These are phyloP conservation scores for Drosophila histrio DNA, from an alignment of 2,888 invertebrate genomes.

Conservation along the genomic window DNA sequence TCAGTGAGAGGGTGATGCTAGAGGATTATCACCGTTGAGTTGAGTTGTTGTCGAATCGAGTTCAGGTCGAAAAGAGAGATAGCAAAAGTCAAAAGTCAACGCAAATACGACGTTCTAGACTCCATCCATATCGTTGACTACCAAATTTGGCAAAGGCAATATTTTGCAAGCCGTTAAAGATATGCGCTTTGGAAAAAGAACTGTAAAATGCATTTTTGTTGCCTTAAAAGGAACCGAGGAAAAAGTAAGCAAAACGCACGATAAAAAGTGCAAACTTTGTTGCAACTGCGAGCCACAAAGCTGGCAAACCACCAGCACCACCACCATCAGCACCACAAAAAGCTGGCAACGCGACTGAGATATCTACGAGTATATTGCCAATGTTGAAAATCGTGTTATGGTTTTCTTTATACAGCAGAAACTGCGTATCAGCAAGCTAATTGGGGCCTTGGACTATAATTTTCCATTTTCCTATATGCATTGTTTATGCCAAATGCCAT, in stretches of 20 bases:
- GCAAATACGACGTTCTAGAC: slow-evolving; percentile 40
- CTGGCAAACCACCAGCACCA: not conserved
- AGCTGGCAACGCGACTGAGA: not conserved
- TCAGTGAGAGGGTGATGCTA: slow-evolving; percentile 39
- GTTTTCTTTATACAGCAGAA: slow-evolving; percentile 16
- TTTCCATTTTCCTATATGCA: slow-evolving; percentile 37
- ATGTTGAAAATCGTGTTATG: slow-evolving; percentile 21
- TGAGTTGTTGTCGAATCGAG: slow-evolving; percentile 29
- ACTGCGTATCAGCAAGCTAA: slow-evolving; percentile 29
- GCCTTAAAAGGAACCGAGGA: slow-evolving; percentile 67
- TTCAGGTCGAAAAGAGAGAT: slow-evolving; percentile 43
- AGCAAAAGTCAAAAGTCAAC: slow-evolving; percentile 73
- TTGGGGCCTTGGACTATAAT: slow-evolving; percentile 32
- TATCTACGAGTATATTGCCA: slow-evolving; percentile 2
- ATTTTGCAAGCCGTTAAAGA: slow-evolving; percentile 74
- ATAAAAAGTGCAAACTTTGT: slow-evolving; percentile 68
- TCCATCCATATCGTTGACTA: slow-evolving; percentile 22
- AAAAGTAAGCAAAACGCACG: slow-evolving; percentile 69
- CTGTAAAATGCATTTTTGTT: slow-evolving; percentile 73
- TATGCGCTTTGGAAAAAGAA: slow-evolving; percentile 48
- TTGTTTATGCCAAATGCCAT: slow-evolving; percentile 20
- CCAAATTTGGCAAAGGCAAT: slow-evolving; percentile 74
- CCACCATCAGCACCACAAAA: not conserved
- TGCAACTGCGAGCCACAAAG: slow-evolving; percentile 32
- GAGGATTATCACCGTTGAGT: slow-evolving; percentile 3